These are phyloP conservation scores for Lagenorhynchus albirostris DNA, from an alignment of 2,113 vertebrate genomes.

Conservation along the genomic window DNA sequence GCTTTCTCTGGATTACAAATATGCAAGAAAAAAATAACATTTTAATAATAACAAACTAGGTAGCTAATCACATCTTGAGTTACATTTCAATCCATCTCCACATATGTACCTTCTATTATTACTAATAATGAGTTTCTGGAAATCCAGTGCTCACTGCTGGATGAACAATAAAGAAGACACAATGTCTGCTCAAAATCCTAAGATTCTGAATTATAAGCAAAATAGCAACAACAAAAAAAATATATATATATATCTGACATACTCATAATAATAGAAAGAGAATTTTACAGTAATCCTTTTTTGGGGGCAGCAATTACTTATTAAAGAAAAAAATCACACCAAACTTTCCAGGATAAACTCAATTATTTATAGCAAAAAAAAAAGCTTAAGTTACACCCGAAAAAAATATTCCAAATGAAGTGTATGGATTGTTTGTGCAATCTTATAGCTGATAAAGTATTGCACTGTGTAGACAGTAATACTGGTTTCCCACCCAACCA, in stretches of 20 bases:
- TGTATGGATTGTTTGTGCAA: rapidly evolving
- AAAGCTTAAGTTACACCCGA: not conserved
- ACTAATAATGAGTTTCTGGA: constrained; percentile 52
- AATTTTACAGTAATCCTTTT: constrained; percentile 27
- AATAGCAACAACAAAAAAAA: not conserved
- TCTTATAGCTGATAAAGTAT: rapidly evolving
- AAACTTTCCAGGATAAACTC: not conserved
- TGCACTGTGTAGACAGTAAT: rapidly evolving
- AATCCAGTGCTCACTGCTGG: not conserved
- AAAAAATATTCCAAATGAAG: not conserved
- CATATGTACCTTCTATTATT: constrained; percentile 11
- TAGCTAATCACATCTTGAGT: not conserved
- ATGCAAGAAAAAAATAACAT: not conserved
- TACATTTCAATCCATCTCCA: constrained; percentile 20
- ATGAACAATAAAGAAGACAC: constrained; percentile 9
- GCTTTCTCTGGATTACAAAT: constrained; percentile 37
- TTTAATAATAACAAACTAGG: constrained; percentile 39
- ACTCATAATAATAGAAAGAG: not conserved
- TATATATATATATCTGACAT: not conserved
- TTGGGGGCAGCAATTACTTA: not conserved
- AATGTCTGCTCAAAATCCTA: not conserved
- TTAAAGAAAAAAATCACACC: constrained; percentile 6
- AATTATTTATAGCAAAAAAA: not conserved
- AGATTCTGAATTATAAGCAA: constrained; percentile 15
- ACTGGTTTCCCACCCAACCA: not conserved